phyloP scores from a whole-genome alignment of 2,113 vertebrate genomes.

The Microtus montanus region DNA sequence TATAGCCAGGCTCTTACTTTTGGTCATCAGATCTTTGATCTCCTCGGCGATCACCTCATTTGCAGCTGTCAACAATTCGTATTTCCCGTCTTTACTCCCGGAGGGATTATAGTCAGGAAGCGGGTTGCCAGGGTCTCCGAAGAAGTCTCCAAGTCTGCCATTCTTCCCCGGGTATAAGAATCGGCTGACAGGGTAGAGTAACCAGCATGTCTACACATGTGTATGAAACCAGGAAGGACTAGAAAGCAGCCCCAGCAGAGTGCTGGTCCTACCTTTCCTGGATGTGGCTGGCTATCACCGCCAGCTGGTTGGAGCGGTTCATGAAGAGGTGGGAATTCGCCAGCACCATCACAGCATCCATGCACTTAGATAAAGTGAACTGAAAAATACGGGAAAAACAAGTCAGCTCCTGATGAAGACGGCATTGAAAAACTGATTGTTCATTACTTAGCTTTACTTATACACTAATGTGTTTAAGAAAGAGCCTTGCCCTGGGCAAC shows the following conservation, averaged over 20 bases:
- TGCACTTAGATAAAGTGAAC: constrained; percentile 95
- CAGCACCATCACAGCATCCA: constrained; percentile 95
- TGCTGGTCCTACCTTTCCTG: constrained; percentile 90
- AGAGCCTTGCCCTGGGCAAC: neutral
- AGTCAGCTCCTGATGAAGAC: fast-evolving
- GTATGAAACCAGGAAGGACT: neutral
- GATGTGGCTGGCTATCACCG: constrained; percentile 95
- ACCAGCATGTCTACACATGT: neutral
- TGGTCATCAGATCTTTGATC: constrained; percentile 93
- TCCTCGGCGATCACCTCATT: constrained; percentile 94
- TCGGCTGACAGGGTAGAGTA: constrained; percentile 84
- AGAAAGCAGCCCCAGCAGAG: neutral
- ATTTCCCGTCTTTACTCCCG: constrained; percentile 94
- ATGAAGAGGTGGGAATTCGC: constrained; percentile 95
- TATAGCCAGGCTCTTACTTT: constrained; percentile 85
- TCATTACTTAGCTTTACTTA: neutral
- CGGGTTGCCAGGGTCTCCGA: constrained; percentile 81
- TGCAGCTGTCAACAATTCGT: constrained; percentile 92
- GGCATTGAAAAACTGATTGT: neutral
- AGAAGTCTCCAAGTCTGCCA: constrained; percentile 85
- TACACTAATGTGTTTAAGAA: neutral
- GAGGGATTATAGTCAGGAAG: constrained; percentile 84
- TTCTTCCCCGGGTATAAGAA: constrained; percentile 94
- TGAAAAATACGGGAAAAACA: constrained; percentile 65
- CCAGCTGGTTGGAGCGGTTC: constrained; percentile 93